phyloP scores from a whole-genome alignment of 2,113 vertebrate genomes.

The Pomatostomus ruficeps region DNA sequence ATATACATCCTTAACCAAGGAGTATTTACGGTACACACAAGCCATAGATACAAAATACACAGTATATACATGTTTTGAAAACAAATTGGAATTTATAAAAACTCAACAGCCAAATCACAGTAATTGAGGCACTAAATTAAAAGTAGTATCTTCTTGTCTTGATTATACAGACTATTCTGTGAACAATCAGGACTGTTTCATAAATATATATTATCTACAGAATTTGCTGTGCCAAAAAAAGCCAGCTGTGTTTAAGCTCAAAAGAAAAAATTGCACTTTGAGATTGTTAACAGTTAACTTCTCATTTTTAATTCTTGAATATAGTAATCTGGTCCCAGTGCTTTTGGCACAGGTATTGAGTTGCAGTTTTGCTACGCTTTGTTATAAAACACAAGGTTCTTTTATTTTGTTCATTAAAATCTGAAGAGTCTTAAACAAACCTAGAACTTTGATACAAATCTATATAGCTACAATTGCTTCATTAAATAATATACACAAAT shows the following conservation, averaged over 20 bases:
- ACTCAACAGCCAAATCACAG: constrained; percentile 73
- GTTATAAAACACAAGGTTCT: constrained; percentile 69
- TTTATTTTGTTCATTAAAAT: constrained; percentile 71
- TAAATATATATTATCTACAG: constrained; percentile 79
- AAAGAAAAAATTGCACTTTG: constrained; percentile 73
- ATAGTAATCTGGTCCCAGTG: constrained; percentile 60
- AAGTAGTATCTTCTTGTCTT: constrained; percentile 66
- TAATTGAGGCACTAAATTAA: constrained; percentile 78
- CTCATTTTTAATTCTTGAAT: constrained; percentile 48
- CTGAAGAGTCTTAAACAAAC: constrained; percentile 74
- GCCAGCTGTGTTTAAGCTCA: constrained; percentile 60
- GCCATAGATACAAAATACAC: constrained; percentile 62
- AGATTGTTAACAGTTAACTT: constrained; percentile 58
- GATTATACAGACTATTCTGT: constrained; percentile 66
- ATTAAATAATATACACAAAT: constrained; percentile 82
- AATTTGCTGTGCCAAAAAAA: constrained; percentile 65
- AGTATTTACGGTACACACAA: constrained; percentile 40
- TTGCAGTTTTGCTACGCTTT: constrained; percentile 53
- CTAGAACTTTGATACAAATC: constrained; percentile 78
- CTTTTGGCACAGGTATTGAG: constrained; percentile 72
- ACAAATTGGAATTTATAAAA: constrained; percentile 72
- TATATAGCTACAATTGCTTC: constrained; percentile 71
- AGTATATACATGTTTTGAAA: constrained; percentile 63
- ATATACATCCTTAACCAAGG: constrained; percentile 63
- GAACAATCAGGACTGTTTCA: constrained; percentile 72